These are phyloP conservation scores for Notothenia coriiceps DNA, from an alignment of 2,113 vertebrate genomes.

Conservation along the genomic window DNA sequence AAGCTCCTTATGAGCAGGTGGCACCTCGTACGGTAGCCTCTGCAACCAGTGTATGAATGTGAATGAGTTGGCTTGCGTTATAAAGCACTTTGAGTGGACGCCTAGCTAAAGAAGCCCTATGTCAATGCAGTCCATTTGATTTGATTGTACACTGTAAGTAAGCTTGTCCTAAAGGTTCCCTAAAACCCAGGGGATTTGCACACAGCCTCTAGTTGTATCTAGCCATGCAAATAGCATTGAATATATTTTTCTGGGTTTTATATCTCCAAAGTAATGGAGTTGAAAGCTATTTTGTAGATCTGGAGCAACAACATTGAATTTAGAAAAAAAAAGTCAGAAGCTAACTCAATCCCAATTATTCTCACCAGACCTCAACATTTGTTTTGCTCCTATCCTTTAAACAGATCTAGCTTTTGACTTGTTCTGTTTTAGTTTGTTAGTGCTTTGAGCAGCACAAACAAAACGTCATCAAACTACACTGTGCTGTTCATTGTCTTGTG, in stretches of 20 bases:
- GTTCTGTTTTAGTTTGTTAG: background rate
- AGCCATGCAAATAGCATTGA: background rate
- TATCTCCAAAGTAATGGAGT: background rate
- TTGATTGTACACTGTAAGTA: too few relatives aligned
- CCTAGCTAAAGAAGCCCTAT: too few relatives aligned
- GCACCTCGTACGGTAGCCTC: too few relatives aligned
- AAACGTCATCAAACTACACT: background rate
- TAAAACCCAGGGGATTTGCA: too few relatives aligned
- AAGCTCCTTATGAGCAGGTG: too few relatives aligned
- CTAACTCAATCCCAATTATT: background rate
- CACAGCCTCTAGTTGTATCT: background rate
- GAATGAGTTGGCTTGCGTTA: too few relatives aligned
- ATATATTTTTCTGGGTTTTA: conserved; percentile 1
- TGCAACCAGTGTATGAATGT: too few relatives aligned
- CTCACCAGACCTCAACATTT: background rate
- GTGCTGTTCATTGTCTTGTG: background rate
- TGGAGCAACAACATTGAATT: background rate
- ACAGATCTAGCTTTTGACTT: background rate
- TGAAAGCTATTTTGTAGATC: background rate
- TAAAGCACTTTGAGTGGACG: too few relatives aligned
- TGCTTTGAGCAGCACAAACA: background rate
- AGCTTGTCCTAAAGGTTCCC: too few relatives aligned
- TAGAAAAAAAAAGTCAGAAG: background rate
- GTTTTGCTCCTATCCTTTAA: background rate
- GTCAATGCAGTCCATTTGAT: too few relatives aligned